phyloP scores from a whole-genome alignment of 2,797 vertebrate genomes.

The Moxostoma hubbsi region DNA sequence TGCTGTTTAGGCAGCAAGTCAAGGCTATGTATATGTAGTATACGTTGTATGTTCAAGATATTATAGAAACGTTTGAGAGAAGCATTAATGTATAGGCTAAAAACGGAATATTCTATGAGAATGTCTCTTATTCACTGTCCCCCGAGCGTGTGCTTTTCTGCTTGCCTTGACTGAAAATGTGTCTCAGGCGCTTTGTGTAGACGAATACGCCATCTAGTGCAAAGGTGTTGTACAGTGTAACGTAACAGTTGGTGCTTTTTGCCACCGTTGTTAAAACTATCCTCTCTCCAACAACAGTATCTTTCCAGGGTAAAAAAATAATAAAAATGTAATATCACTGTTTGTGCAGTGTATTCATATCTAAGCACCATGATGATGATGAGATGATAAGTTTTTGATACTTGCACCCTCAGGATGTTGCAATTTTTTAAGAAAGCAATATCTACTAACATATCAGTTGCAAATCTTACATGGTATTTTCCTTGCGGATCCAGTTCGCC shows the following conservation, averaged over 20 bases:
- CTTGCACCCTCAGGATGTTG: conserved; percentile 2
- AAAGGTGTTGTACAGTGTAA: conserved; percentile 46
- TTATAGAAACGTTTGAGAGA: not conserved
- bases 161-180: not conserved
- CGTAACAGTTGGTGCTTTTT: conserved; percentile 25
- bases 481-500: conserved; percentile 49
- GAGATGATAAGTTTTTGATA: not conserved
- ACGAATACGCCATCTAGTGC: conserved; percentile 73
- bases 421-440: conserved; percentile 39
- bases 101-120: not conserved
- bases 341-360: not conserved
- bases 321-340: not conserved
- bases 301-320: not conserved
- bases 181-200: conserved; percentile 47
- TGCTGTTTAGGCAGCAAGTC: not conserved
- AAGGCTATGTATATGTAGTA: not conserved
- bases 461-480: conserved; percentile 58
- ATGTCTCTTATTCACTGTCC: not conserved
- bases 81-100: not conserved
- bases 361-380: too few relatives aligned
- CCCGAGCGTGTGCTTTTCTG: conserved; percentile 28
- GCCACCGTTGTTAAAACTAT: not conserved
- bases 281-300: not conserved
- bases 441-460: conserved; percentile 50
- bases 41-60: not conserved